Evolutionary conservation across 2,113 vertebrate species (phyloP).

Genomic region (Leptosomus discolor): DNA sequence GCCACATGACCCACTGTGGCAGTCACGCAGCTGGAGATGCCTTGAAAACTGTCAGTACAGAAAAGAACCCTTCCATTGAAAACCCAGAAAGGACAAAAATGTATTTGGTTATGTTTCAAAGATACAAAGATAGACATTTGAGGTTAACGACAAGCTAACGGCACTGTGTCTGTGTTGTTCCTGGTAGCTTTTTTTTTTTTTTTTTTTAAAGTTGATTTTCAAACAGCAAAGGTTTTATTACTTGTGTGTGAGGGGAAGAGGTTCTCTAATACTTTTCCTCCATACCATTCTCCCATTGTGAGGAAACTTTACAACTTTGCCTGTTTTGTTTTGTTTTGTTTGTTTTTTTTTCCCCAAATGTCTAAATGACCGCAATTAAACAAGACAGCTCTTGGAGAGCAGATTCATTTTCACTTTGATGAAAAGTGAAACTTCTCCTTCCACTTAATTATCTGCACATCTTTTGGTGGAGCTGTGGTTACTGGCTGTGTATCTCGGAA

Average conservation of each 20-base stretch:
- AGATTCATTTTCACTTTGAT: background rate
- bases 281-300: background rate
- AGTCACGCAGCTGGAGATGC: background rate
- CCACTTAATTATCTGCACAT: background rate
- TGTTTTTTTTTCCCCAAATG: accelerated
- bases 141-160: background rate
- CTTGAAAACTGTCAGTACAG: background rate
- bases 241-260: accelerated
- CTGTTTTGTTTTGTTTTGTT: background rate
- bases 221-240: background rate
- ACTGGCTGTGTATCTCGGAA: background rate
- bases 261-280: background rate
- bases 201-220: background rate
- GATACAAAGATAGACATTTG: accelerated
- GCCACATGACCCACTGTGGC: background rate
- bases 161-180: background rate
- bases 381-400: background rate
- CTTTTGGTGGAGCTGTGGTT: background rate
- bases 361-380: background rate
- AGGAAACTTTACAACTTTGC: background rate
- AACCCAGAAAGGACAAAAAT: background rate
- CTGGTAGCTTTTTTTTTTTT: background rate
- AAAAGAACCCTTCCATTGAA: background rate
- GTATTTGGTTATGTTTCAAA: background rate
- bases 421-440: background rate